Evolutionary conservation across 1,140 invertebrate species (phyloP).

Genomic region (Bicyclus anynana): DNA sequence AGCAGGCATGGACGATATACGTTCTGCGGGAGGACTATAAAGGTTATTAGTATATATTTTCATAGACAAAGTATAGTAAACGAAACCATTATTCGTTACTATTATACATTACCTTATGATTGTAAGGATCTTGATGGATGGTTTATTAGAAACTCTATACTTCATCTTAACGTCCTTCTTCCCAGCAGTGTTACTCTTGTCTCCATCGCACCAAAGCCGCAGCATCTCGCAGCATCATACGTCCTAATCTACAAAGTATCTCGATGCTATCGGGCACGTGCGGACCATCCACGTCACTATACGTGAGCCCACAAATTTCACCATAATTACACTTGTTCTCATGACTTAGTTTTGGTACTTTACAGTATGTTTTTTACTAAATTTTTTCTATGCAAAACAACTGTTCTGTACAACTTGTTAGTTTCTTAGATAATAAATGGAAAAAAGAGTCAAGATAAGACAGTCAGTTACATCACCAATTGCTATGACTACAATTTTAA

Average conservation of each 20-base stretch:
- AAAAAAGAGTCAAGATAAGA: no score
- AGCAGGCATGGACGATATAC: no score
- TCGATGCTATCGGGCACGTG: slow-evolving; percentile 55
- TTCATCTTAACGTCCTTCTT: not conserved
- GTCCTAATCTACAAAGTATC: slow-evolving; percentile 36
- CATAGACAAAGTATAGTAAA: no score
- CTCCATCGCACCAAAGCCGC: not conserved
- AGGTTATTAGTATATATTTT: no score
- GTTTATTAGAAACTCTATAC: no score
- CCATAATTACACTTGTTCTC: slow-evolving; percentile 68
- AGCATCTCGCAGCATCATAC: slow-evolving; percentile 5
- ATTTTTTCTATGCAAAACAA: not conserved
- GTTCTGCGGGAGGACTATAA: no score
- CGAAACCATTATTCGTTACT: no score
- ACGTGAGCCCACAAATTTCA: slow-evolving; percentile 59
- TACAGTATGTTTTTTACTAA: not conserved
- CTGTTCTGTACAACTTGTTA: not conserved
- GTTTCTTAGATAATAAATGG: no score
- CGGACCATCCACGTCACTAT: slow-evolving; percentile 38
- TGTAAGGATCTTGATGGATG: no score
- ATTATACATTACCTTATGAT: no score
- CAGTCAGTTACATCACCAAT: no score
- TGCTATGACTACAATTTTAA: no score
- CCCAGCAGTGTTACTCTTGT: not conserved
- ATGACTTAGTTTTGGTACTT: slow-evolving; percentile 36